A percentile compares a stretch with the other conserved stretches of the same genome.
phyloP scores from a whole-genome alignment of 2,113 vertebrate genomes.

The Pelvicachromis taeniatus region DNA sequence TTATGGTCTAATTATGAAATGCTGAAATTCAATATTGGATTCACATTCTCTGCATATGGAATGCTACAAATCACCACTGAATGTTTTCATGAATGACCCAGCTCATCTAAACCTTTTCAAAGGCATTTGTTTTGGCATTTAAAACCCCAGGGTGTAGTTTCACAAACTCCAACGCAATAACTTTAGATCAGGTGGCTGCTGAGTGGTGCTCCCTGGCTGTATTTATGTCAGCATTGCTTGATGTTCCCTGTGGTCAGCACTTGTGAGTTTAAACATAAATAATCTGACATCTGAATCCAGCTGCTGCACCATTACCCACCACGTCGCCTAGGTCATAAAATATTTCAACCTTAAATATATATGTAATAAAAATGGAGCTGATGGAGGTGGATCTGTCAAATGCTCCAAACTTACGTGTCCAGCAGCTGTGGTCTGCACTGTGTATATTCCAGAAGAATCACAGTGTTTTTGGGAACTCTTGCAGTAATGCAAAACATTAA shows the following conservation, averaged over 20 bases:
- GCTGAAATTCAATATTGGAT: neutral
- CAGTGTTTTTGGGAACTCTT: neutral
- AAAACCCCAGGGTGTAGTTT: neutral
- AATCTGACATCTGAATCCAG: constrained; percentile 11
- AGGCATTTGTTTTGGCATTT: neutral
- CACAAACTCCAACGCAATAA: neutral
- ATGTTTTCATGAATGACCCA: neutral
- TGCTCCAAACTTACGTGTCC: neutral
- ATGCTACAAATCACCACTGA: neutral
- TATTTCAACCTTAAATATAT: neutral
- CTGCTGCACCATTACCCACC: neutral
- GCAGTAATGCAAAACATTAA: neutral
- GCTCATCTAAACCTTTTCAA: neutral
- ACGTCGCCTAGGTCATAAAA: neutral
- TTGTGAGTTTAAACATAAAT: constrained; percentile 9
- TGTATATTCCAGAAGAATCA: neutral
- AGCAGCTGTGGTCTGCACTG: neutral
- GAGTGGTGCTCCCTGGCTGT: neutral
- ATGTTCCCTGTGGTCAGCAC: constrained; percentile 19
- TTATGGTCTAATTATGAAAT: constrained; percentile 1
- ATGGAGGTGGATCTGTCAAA: neutral
- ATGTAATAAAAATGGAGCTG: neutral
- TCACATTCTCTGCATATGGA: neutral
- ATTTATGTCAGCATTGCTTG: neutral
- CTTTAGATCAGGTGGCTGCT: neutral